These are phyloP conservation scores for Galendromus occidentalis DNA, from an alignment of 1,140 invertebrate genomes.

Conservation along the genomic window DNA sequence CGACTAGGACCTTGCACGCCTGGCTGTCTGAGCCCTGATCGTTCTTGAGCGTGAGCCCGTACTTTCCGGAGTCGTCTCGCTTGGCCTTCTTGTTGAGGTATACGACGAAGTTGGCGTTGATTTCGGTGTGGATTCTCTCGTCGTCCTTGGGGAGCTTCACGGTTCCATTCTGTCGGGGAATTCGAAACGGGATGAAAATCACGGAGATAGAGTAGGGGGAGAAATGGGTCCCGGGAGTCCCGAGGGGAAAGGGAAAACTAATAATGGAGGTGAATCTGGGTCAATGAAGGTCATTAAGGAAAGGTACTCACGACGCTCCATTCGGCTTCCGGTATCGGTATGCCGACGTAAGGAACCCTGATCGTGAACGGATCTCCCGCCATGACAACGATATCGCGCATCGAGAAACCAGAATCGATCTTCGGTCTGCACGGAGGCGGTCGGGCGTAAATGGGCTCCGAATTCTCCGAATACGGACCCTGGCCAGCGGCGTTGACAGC, in stretches of 20 bases:
- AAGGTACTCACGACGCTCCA: slow-evolving; percentile 44
- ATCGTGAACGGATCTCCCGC: slow-evolving; percentile 89
- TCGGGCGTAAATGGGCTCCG: slow-evolving; percentile 68
- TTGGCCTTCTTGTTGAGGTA: slow-evolving; percentile 72
- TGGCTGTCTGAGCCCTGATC: slow-evolving; percentile 66
- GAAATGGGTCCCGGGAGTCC: no score
- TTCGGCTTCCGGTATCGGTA: slow-evolving; percentile 61
- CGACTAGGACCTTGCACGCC: slow-evolving; percentile 49
- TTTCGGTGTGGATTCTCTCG: slow-evolving; percentile 67
- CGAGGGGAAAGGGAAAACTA: neutral
- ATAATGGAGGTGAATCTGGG: neutral
- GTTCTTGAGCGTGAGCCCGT: slow-evolving; percentile 72
- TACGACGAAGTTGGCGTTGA: slow-evolving; percentile 52
- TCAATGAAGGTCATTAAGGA: neutral
- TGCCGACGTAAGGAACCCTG: slow-evolving; percentile 72
- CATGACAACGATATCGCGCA: slow-evolving; percentile 79
- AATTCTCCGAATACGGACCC: slow-evolving; percentile 69
- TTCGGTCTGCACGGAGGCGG: slow-evolving; percentile 65
- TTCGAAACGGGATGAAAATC: no score
- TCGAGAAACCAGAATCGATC: slow-evolving; percentile 76
- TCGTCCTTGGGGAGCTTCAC: slow-evolving; percentile 46
- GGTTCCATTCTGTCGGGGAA: slow-evolving; percentile 47
- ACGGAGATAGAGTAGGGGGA: no score
- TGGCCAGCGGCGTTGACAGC: slow-evolving; percentile 89
- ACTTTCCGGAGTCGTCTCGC: slow-evolving; percentile 69